Evolutionary conservation across 1,140 invertebrate genomes (phyloP), one percentile per base, ranked within the genome.

Genomic region (Drosophila yakuba): DNA sequence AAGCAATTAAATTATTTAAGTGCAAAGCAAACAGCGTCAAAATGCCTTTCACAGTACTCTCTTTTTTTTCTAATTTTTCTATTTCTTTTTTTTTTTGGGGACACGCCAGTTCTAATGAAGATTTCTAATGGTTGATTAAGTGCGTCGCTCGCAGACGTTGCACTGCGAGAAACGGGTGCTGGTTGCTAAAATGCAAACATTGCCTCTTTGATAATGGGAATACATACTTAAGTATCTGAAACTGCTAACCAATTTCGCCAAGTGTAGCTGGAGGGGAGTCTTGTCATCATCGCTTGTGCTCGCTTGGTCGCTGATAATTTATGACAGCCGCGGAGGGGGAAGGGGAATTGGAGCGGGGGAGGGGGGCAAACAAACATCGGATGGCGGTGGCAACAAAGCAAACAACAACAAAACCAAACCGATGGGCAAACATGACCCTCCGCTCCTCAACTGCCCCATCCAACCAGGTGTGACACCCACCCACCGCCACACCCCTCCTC

Each of bases 1-100:
- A 88, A 88, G 80, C 84, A 89, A 89, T 89, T 89, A 89, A 88
- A 88, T 78, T 74, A 80, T 88, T 89, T 89, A 84, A 89, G 84
- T 89, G 80, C 84, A 78, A 84, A 78, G 84, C 84, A 80, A 89
- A 89, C 80, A 88, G 48, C 74, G 57, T 74, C 66, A 52, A 62
- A 76, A 64, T 59, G 72, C 66, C 64, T 80, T 17, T 14, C 17
- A 3, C 28, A 45, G 48, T 55, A 47, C 23, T 25, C 56, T 38
- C 10, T 23, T 23, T 12, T 20, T 17, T 41, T 64, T 38, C 15
- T 7, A 20, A 41, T 28, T 8, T 38, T 58, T 32, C 20, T 20
- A 20, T 12, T 38, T 38, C 2, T 38, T 38, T 3, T 38, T 12
- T 38, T 41, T 68, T 78, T 78, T 79, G 57, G 66, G 75, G 64